Base-by-base conservation (phyloP, 2,888 invertebrate species). In the Oligia fasciuncula region DNA sequence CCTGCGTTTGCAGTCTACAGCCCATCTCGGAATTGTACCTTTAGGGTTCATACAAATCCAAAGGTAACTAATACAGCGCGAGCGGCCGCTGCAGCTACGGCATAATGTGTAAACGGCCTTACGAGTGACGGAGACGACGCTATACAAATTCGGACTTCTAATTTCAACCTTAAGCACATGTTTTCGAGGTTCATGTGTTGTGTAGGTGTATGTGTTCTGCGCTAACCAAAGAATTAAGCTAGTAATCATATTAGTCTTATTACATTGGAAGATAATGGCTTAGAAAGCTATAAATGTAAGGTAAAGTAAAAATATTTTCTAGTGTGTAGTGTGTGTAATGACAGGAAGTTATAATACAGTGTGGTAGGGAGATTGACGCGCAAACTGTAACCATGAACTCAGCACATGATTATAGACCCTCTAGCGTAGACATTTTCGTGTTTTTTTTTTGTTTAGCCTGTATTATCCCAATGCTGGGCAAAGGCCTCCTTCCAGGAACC, bases 181-280 rank as follows among this genome's bases (percentile, higher is more conserved):
- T 17, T 2, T 2, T 0, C 11, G 46, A 70, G 19, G 23, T 73
- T 35, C 13, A 19, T 35, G 19, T 54, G 5, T 43, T n/a, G n/a
- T n/a, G n/a, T n/a, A n/a, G n/a, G n/a, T n/a, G n/a, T n/a, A n/a
- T n/a, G 8, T 43, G 17, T 9, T 40, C 43, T 77, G 77, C 13
- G 35, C 68, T 81, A 51, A 77, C 35, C 17, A 35, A 65, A 67
- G 46, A 76, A 71, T 40, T 67, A 43, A 76, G n/a, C 40, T 62
- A 72, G n/a, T 6, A n/a, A 49, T 65, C 23, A 62, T 54, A 63
- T 19, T 66, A 68, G 68, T 62, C 19, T 29, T 19, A 69, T 65
- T 77, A 51, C 23, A 72, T 57, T 70, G 62, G 69, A 84, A 77
- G 66, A 73, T 76, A 63, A n/a, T 35, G 14, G 54, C 69, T 13